Conservation (phyloP, 1,140 invertebrate genomes). For the Episyrphus balteatus region DNA sequence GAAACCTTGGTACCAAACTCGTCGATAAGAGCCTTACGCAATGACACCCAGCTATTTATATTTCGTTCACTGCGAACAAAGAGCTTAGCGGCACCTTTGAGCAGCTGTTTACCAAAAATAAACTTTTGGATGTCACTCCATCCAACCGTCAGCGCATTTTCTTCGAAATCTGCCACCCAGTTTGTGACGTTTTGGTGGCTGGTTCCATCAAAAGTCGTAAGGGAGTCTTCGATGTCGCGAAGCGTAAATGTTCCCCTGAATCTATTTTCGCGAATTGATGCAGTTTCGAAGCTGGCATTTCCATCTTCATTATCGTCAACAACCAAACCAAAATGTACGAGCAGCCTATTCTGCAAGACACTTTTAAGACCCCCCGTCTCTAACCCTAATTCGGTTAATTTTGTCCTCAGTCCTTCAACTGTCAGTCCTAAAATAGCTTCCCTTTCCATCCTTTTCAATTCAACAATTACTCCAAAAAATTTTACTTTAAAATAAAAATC, state of each 20-base stretch:
- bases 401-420: too few species aligned
- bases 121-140: slow-evolving; percentile 22
- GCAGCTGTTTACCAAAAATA: slow-evolving; percentile 15
- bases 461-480: too few species aligned
- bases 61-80: slow-evolving; percentile 9
- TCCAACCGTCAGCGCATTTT: slow-evolving; percentile 10
- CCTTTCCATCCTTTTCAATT: too few species aligned
- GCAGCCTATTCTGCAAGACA: too few species aligned
- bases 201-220: slow-evolving; percentile 13
- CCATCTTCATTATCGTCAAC: too few species aligned
- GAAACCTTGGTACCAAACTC: not conserved
- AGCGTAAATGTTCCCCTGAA: slow-evolving; percentile 15
- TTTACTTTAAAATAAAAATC: too few species aligned
- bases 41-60: not conserved
- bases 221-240: slow-evolving; percentile 14
- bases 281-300: too few species aligned
- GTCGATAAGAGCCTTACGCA: not conserved
- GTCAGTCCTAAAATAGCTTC: too few species aligned
- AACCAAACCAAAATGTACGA: too few species aligned
- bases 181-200: slow-evolving; percentile 7
- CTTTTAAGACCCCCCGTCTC: too few species aligned
- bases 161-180: slow-evolving; percentile 21
- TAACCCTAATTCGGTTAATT: too few species aligned
- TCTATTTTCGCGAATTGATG: too few species aligned
- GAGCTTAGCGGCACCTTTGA: slow-evolving; percentile 13